Conservation (phyloP, 2,113 vertebrate species). For the Micronisus gabar region DNA sequence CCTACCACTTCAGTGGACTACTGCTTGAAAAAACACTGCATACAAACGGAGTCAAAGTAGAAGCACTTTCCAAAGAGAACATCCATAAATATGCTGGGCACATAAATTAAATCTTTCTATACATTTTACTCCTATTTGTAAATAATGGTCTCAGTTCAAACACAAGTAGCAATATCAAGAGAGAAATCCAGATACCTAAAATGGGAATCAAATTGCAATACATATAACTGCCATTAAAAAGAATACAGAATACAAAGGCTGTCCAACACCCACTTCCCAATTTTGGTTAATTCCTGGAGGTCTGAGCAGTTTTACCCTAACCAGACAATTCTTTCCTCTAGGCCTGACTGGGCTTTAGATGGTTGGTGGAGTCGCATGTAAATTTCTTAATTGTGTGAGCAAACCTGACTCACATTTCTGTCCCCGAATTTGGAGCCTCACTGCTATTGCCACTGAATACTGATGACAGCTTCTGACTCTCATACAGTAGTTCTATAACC, state of each 20-base stretch:
- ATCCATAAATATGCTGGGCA: not conserved
- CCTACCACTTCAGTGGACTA: not conserved
- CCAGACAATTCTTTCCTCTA: not conserved
- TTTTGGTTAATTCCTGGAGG: not conserved
- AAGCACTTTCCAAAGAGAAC: not conserved
- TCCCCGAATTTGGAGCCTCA: not conserved
- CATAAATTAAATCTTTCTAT: not conserved
- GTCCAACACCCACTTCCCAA: not conserved
- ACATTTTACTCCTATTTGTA: not conserved
- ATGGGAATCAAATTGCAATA: not conserved
- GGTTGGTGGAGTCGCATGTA: fast-evolving
- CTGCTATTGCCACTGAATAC: not conserved
- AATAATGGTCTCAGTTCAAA: not conserved
- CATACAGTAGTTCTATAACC: not conserved
- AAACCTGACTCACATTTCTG: not conserved
- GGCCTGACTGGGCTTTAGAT: not conserved
- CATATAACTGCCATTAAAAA: not conserved
- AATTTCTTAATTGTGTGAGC: not conserved
- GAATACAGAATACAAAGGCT: not conserved
- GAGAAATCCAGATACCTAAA: not conserved
- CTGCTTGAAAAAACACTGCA: not conserved
- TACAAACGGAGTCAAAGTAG: not conserved
- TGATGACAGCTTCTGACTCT: not conserved
- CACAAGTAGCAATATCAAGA: not conserved
- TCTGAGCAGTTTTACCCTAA: not conserved